These are phyloP conservation scores for Gastracanthus pulcherrimus DNA, from an alignment of 2,888 invertebrate species.

Conservation along the genomic window DNA sequence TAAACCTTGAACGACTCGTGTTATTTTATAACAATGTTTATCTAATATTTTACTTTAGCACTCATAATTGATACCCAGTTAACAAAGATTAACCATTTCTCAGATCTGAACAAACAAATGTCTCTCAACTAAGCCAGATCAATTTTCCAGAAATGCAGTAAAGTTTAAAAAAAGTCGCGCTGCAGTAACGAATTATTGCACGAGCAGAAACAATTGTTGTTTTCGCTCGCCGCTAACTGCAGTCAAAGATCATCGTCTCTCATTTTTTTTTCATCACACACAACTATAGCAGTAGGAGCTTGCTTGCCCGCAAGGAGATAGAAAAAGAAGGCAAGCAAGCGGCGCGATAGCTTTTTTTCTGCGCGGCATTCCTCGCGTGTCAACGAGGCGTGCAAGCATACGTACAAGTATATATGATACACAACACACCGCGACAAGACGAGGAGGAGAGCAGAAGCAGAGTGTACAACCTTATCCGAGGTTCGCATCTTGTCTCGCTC, in stretches of 20 bases:
- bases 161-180: too few species aligned
- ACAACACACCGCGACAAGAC: neutral
- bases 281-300: too few species aligned
- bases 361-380: slow-evolving; percentile 29
- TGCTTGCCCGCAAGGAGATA: neutral
- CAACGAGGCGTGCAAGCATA: slow-evolving; percentile 14
- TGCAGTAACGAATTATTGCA: neutral
- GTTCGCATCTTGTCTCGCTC: neutral
- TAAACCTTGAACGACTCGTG: too few species aligned
- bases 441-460: neutral
- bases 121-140: too few species aligned
- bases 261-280: neutral
- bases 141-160: too few species aligned
- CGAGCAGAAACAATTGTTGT: too few species aligned
- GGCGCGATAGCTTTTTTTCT: slow-evolving; percentile 17
- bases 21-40: too few species aligned
- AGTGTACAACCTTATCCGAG: neutral
- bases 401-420: neutral
- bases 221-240: neutral
- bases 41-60: neutral
- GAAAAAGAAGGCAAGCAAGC: slow-evolving; percentile 4
- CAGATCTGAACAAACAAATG: too few species aligned
- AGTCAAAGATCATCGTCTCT: neutral
- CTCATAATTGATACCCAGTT: too few species aligned
- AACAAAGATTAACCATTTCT: too few species aligned